phyloP scores from a whole-genome alignment of 2,888 invertebrate species.

The Trissolcus japonicus region DNA sequence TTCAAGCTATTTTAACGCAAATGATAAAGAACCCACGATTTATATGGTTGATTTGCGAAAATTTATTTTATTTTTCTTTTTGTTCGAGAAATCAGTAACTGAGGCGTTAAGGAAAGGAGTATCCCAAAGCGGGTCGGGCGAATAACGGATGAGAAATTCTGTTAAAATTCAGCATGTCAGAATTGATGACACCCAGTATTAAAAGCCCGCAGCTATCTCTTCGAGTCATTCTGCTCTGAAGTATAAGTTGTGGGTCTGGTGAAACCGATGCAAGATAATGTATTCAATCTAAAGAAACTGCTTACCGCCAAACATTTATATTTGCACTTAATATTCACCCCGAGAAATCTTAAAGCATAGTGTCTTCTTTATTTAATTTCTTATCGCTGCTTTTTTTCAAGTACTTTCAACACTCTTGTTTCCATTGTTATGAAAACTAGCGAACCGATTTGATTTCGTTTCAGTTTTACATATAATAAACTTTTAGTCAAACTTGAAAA shows the following conservation, averaged over 20 bases:
- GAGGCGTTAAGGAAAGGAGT: conserved; percentile 39
- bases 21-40: conserved; percentile 1
- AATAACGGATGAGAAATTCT: conserved; percentile 45
- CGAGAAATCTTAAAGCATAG: conserved; percentile 6
- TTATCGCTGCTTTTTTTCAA: no score
- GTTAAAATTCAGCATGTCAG: conserved; percentile 40
- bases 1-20: no score
- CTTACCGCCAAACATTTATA: conserved; percentile 23
- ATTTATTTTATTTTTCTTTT: no score
- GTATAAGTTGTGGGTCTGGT: conserved; percentile 42
- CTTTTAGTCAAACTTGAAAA: no score
- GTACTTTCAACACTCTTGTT: no score
- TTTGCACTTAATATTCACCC: conserved; percentile 20
- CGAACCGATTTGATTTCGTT: no score
- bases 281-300: conserved; percentile 33
- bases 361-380: not conserved
- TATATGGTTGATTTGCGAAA: conserved; percentile 39
- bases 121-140: conserved; percentile 19
- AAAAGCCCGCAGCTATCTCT: conserved; percentile 52
- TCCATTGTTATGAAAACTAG: no score
- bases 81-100: conserved; percentile 29
- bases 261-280: conserved; percentile 40
- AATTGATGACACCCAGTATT: conserved; percentile 53
- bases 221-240: conserved; percentile 43
- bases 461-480: no score